Conservation (phyloP, 2,888 invertebrate species). For the Tinea semifulvella region DNA sequence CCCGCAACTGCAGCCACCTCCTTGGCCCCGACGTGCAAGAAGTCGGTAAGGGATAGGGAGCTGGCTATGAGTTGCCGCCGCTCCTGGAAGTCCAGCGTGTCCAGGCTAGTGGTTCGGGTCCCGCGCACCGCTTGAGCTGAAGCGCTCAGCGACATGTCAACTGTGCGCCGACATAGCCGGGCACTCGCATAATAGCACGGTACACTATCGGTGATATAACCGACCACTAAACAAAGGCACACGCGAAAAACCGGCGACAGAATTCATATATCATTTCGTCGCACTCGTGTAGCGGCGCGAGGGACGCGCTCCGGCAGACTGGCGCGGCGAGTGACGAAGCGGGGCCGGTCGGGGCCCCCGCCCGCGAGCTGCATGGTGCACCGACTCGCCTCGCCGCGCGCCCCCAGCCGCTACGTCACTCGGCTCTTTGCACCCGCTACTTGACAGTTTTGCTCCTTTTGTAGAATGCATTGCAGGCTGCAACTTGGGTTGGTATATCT, state of each 20-base stretch:
- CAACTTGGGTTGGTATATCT: no score
- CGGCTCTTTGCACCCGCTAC: conserved; percentile 16
- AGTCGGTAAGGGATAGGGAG: conserved; percentile 86
- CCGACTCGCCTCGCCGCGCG: conserved; percentile 25
- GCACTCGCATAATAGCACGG: conserved; percentile 43
- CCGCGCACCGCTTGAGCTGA: conserved; percentile 63
- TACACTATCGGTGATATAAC: conserved; percentile 23
- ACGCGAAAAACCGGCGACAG: conserved; percentile 37
- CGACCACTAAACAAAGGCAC: conserved; percentile 50
- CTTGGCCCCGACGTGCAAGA: conserved; percentile 76
- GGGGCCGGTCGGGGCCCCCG: conserved; percentile 51
- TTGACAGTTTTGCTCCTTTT: conserved; percentile 9
- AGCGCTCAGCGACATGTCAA: conserved; percentile 65
- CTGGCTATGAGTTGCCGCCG: conserved; percentile 90
- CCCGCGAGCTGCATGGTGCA: conserved; percentile 14
- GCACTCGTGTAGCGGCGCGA: conserved; percentile 49
- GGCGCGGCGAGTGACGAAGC: conserved; percentile 39
- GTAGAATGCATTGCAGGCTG: neutral
- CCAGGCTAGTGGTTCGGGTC: conserved; percentile 81
- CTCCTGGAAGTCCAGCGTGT: conserved; percentile 92
- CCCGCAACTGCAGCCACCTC: conserved; percentile 63
- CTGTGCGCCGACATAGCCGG: conserved; percentile 54
- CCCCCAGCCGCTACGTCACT: conserved; percentile 4
- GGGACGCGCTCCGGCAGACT: conserved; percentile 60
- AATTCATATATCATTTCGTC: conserved; percentile 13